Percentiles rank a stretch among this genome's conserved stretches.
These are phyloP conservation scores for Chitala chitala DNA, from an alignment of 2,113 vertebrate species.

Conservation along the genomic window DNA sequence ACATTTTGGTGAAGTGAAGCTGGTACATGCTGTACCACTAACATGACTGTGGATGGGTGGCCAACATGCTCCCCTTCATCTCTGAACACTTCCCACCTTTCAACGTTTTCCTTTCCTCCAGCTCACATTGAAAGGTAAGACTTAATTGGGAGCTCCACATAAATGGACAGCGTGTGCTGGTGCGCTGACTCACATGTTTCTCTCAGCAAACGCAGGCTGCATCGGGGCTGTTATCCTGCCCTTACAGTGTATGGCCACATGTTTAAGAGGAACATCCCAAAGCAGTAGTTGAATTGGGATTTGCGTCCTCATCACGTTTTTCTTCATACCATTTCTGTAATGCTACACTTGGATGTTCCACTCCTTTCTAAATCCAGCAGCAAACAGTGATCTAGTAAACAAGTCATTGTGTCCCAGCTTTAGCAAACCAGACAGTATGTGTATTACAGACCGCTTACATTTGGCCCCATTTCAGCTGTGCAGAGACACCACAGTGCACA, in stretches of 20 bases:
- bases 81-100: slow-evolving; percentile 32
- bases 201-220: not conserved
- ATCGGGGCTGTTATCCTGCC: not conserved
- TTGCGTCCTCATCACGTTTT: not conserved
- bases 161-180: not conserved
- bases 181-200: not conserved
- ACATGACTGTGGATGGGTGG: too few species aligned
- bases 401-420: slow-evolving; percentile 53
- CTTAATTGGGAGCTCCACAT: slow-evolving; percentile 30
- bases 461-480: slow-evolving; percentile 49
- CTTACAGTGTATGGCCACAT: not conserved
- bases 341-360: slow-evolving; percentile 19
- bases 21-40: slow-evolving; percentile 25
- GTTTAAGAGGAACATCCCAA: slow-evolving; percentile 1
- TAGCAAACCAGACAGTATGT: slow-evolving; percentile 51
- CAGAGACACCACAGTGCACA: slow-evolving; percentile 58
- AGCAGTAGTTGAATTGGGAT: not conserved
- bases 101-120: slow-evolving; percentile 22
- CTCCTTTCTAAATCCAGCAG: slow-evolving; percentile 33
- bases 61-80: slow-evolving; percentile 41
- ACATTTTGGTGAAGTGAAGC: slow-evolving; percentile 21
- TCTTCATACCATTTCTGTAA: slow-evolving; percentile 2
- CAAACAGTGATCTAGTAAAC: slow-evolving; percentile 47
- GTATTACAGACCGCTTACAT: slow-evolving; percentile 58
- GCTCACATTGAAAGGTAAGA: slow-evolving; percentile 29